Base-by-base conservation (phyloP, 2,797 vertebrate species). In the Oryzias sinensis region DNA sequence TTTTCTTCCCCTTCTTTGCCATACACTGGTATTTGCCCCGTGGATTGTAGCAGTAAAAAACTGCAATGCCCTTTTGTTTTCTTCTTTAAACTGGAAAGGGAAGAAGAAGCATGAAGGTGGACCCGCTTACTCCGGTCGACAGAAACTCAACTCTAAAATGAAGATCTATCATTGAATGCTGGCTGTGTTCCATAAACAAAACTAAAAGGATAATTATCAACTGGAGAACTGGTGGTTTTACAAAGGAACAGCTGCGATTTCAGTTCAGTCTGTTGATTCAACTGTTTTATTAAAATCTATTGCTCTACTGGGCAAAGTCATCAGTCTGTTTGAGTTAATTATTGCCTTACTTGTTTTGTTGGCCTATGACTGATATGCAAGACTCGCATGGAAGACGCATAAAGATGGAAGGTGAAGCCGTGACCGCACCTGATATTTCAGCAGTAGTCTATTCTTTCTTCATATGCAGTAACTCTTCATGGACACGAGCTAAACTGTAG, bases 401-500 rank as follows among this genome's bases (percentile, higher is more conserved):
- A 57, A 62, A 72, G 65, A 53, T 74, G 62, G 68, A 56, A 59
- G 59, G 62, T 63, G 53, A 84, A 74, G 59, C 68, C 70, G 61
- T 66, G 16, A 68, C 58, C 62, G 77, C 73, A 53, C 77, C 57
- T 67, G 61, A 76, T 57, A 72, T 69, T 82, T 72, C 77, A 64
- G 48, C 47, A 83, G 73, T 77, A 56, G 73, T 55, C 56, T 83
- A 85, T 80, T 63, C 65, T 83, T 83, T 81, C 77, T 70, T 65
- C 61, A 74, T 80, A 76, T 80, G 61, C 59, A 43, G 53, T 62
- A 84, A 79, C 69, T 77, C 66, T 75, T 24, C 77, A 82, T 81
- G 57, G 83, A 89, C 81, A 88, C 77, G 85, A 91, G 79, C 86
- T 89, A 89, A 91, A 91, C 88, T 88, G 87, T 93, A 91, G 90